Evolutionary conservation across 2,888 invertebrate genomes (phyloP), one percentile per base, ranked within the genome.

Genomic region (Drosophila kanekoi): DNA sequence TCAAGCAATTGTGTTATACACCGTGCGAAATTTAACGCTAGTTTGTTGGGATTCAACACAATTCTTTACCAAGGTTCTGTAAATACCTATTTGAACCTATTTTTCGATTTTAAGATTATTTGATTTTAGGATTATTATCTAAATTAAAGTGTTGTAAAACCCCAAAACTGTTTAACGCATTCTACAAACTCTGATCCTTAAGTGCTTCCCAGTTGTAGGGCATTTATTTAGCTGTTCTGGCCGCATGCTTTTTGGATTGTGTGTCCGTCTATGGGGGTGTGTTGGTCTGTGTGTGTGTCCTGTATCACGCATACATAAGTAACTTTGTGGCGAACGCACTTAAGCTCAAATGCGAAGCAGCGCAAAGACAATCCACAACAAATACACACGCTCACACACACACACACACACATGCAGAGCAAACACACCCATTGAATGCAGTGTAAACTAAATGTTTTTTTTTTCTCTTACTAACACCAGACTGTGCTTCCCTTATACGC

Each of bases 391-490:
- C 49, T 57, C 41, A 62, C 43, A 54, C 47, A 76, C 38, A 40
- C 32, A 51, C 47, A 74, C 13, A 23, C 40, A 64, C 45, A 28
- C 33, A 32, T 28, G 56, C 53, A 16, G 37, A 18, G 38, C 32
- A 45, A 47, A 66, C 63, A 56, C 58, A 67, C 70, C 63, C 67
- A 69, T 73, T 72, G 80, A 73, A 71, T 66, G 66, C 71, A 81
- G 73, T 83, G 88, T 88, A 86, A 82, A 88, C 89, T 79, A 77
- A 86, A 86, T 88, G 89, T 82, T 65, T 72, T 66, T 73, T 63
- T 53, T 66, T 51, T 47, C 20, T 77, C 69, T 72, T 8, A 28
- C 28, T 8, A 28, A 28, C 28, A 28, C 28, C 28, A 28, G 8
- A 79, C 74, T 51, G 41, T 57, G 61, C 58, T 75, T 75, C 59